Base-by-base conservation (phyloP, 2,797 vertebrate species). In the Cuculus canorus region DNA sequence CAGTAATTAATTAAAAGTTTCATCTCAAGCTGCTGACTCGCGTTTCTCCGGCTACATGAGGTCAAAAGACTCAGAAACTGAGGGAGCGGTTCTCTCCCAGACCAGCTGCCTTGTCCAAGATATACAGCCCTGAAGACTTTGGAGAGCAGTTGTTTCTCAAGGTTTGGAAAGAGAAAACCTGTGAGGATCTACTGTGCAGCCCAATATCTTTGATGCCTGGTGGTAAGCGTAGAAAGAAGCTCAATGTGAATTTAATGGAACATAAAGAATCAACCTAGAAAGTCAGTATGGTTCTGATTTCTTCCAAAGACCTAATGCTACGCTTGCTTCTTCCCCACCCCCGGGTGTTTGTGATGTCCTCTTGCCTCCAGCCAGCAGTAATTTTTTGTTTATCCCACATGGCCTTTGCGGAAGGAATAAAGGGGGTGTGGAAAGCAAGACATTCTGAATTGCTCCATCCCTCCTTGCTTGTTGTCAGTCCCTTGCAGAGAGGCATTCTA, bases 41-140 rank as follows among this genome's bases (percentile, higher is more conserved):
- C 48, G 60, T 45, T 89, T 66, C 75, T 45, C 37, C 73, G 41
- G 30, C 53, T 61, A 37, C 56, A 35, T 3, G 27, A 82, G 61
- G 79, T 83, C 65, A 91, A 60, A 89, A 47, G 21, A 5, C 21
- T 16, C 23, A n/a, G 53, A 13, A 73, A 1, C 0, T 10, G 41
- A 15, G 33, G 23, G 3, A 19, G 18, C 3, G 23, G 2, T 24
- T 6, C 33, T 61, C 70, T 52, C 56, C 79, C 86, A 77, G n/a
- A 14, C 3, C 82, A 86, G 57, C 80, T 88, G 92, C 9, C 50
- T 32, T 27, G 63, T 47, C 23, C 35, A 35, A 13, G 13, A 2
- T 0, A 0, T 4, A 2, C 10, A 35, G 12, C 9, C 47, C 50
- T 8, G 1, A 2, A 53, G 39, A 25, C 23, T 48, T 30, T 12